Percentiles rank a stretch among this genome's conserved stretches.
These are phyloP conservation scores for Caenorhabditis angaria DNA, from an alignment of 2,888 invertebrate species.

Conservation along the genomic window DNA sequence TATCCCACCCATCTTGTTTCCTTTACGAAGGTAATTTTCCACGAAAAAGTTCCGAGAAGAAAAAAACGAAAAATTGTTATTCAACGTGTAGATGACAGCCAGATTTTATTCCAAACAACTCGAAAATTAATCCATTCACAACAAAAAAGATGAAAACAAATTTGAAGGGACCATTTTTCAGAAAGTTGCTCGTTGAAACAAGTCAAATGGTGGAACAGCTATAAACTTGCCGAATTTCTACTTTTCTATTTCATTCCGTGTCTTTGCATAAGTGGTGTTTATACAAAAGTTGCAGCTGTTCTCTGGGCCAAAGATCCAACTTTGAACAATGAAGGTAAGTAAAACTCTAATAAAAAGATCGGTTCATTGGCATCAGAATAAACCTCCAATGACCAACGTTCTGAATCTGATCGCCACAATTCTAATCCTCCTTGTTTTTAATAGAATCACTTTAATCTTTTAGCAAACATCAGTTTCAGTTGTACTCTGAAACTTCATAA, in stretches of 20 bases:
- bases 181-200: constrained; percentile 50
- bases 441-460: too few relatives aligned
- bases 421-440: too few relatives aligned
- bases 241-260: constrained; percentile 66
- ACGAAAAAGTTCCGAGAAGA: too few relatives aligned
- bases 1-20: too few relatives aligned
- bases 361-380: background rate
- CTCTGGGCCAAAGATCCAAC: constrained; percentile 66
- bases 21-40: too few relatives aligned
- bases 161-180: background rate
- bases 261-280: constrained; percentile 62
- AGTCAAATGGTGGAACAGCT: constrained; percentile 56
- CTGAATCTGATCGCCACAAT: too few relatives aligned
- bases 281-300: constrained; percentile 54
- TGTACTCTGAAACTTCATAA: background rate
- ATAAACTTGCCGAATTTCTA: constrained; percentile 66
- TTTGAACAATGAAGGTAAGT: constrained; percentile 51
- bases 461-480: background rate
- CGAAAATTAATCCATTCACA: too few relatives aligned
- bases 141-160: too few relatives aligned
- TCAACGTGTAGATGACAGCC: too few relatives aligned
- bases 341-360: too few relatives aligned
- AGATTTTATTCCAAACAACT: too few relatives aligned
- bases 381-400: background rate
- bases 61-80: too few relatives aligned